Base-by-base conservation (phyloP, 2,888 invertebrate genomes). In the Tetropium fuscum region DNA sequence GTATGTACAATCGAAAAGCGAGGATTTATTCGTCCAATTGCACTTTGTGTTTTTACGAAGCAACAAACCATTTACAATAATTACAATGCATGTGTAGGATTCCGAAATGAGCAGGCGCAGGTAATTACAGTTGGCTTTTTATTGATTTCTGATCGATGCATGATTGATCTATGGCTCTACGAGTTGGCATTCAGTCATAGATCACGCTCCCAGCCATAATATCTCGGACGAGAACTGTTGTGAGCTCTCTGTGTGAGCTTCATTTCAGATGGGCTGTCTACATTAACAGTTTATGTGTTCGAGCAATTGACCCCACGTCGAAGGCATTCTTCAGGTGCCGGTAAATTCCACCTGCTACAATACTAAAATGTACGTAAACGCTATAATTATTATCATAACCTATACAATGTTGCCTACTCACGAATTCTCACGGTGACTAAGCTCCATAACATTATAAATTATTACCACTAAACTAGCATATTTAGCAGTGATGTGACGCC, bases 1-100 rank as follows among this genome's bases (percentile, higher is more conserved):
- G 6, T 36, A 36, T 36, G 72, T 72, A 68, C 66, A 67, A 67
- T 68, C 68, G 69, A 73, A 69, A 73, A 64, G 69, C 66, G 19
- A 71, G 74, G 74, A 78, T 76, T 76, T 78, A 76, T 76, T 74
- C 70, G 70, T 75, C 67, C 76, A 76, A 76, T 76, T 75, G 77
- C 69, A 69, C 71, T 69, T 68, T 68, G 63, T 64, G 71, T 75
- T 76, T 74, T 76, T 75, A 61, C 60, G 44, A 43, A 53, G 54
- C 44, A 62, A 60, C 64, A 62, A 63, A 77, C 75, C 79, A 75
- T 78, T 80, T 79, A 79, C 71, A 75, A 76, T 80, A 80, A 80
- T 80, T 79, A 79, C 78, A 79, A 80, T 79, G 80, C 78, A 76
- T 78, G 78, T 77, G 78, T 78, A 75, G 79, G 76, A 79, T 80